Percentiles rank a stretch among this genome's conserved stretches.
phyloP scores from a whole-genome alignment of 2,797 vertebrate genomes.

The Trachops cirrhosus region DNA sequence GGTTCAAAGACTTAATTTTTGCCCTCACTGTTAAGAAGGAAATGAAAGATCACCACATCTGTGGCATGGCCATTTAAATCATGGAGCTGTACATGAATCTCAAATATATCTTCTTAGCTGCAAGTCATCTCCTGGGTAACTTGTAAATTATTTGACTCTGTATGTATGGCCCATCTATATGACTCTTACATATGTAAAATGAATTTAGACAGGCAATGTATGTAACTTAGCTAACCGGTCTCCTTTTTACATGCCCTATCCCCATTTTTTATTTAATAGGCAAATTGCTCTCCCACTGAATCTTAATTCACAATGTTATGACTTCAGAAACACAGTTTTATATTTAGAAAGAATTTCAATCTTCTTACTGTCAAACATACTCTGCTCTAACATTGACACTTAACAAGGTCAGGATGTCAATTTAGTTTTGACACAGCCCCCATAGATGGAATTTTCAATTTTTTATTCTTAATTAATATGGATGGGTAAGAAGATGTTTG shows the following conservation, averaged over 20 bases:
- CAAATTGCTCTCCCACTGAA: conserved; percentile 38
- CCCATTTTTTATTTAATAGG: conserved; percentile 34
- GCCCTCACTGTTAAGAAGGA: conserved; percentile 14
- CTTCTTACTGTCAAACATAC: conserved; percentile 51
- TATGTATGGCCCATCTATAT: background rate
- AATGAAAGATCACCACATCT: background rate
- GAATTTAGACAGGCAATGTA: background rate
- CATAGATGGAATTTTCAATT: conserved; percentile 4
- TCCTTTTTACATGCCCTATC: conserved; percentile 25
- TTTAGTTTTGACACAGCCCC: conserved; percentile 48
- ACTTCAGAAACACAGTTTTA: conserved; percentile 43
- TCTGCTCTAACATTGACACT: background rate
- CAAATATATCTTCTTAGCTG: conserved; percentile 5
- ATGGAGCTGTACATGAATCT: background rate
- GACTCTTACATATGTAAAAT: background rate
- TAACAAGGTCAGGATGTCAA: conserved; percentile 39
- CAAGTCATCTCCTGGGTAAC: background rate
- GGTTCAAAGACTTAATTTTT: conserved; percentile 41
- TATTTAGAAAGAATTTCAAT: conserved; percentile 44
- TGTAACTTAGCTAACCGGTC: background rate
- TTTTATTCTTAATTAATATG: conserved; percentile 32
- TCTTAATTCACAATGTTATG: conserved; percentile 39
- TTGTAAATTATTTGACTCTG: conserved; percentile 24
- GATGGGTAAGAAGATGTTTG: conserved; percentile 32
- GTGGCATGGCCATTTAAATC: background rate